Conservation (phyloP, 2,113 vertebrate species). For the Hydrochoerus hydrochaeris region DNA sequence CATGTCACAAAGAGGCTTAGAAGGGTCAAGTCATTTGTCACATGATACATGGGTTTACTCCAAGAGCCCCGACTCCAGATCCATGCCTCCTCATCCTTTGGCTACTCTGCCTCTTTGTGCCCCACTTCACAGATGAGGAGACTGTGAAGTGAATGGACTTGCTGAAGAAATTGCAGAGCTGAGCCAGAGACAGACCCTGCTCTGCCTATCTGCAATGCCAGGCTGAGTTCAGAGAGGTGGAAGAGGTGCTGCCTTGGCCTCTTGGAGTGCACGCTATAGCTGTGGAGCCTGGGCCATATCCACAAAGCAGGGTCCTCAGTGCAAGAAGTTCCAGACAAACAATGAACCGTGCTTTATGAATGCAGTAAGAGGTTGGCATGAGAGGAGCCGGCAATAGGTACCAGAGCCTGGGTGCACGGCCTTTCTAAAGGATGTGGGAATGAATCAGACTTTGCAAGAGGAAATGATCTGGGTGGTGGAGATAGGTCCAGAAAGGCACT, state of each 20-base stretch:
- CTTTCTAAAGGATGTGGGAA: background rate
- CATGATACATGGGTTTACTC: background rate
- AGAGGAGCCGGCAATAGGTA: background rate
- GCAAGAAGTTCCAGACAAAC: background rate
- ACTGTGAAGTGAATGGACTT: background rate
- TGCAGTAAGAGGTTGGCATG: background rate
- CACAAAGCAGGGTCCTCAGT: background rate
- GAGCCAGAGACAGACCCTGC: accelerated
- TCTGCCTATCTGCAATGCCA: background rate
- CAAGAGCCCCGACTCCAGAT: background rate
- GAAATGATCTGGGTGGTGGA: background rate
- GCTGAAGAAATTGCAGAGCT: background rate
- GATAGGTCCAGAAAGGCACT: background rate
- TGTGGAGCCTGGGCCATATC: background rate
- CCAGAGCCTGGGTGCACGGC: background rate
- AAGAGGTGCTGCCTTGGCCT: background rate
- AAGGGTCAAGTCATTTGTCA: background rate
- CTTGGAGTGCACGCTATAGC: background rate
- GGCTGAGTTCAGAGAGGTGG: background rate
- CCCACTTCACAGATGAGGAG: background rate
- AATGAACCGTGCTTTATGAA: accelerated
- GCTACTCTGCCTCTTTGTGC: background rate
- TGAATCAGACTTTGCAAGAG: background rate
- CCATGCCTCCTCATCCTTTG: accelerated
- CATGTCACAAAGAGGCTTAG: background rate